These are phyloP conservation scores for Andrena dorsata DNA, from an alignment of 2,888 invertebrate species.

Conservation along the genomic window DNA sequence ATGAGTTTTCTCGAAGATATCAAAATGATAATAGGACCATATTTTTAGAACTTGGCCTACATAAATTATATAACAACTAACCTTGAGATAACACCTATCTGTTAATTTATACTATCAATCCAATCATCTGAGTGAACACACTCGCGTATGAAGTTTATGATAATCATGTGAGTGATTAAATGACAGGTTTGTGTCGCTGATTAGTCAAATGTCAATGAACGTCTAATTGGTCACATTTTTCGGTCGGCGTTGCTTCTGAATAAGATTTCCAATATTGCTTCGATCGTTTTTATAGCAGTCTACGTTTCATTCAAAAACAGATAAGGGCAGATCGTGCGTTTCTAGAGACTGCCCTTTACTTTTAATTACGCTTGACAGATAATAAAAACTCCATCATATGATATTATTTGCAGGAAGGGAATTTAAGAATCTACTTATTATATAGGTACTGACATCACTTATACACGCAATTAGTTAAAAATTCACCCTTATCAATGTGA, in stretches of 20 bases:
- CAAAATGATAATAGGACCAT: slow-evolving; percentile 1
- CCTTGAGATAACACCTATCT: slow-evolving; percentile 1
- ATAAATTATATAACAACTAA: neutral
- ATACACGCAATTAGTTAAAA: too few species aligned
- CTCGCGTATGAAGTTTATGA: slow-evolving; percentile 17
- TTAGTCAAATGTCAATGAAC: slow-evolving; percentile 34
- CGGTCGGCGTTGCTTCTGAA: neutral
- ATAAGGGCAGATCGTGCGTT: too few species aligned
- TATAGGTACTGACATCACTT: too few species aligned
- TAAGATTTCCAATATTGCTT: slow-evolving; percentile 3
- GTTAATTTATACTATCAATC: neutral
- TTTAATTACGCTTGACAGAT: too few species aligned
- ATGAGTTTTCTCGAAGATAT: neutral
- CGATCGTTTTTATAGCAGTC: neutral
- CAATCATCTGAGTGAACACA: slow-evolving; percentile 11
- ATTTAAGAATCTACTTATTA: too few species aligned
- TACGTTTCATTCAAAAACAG: neutral
- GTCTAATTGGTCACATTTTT: slow-evolving; percentile 30
- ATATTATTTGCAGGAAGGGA: too few species aligned
- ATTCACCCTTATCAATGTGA: too few species aligned
- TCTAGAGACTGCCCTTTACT: too few species aligned
- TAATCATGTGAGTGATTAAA: slow-evolving; percentile 23
- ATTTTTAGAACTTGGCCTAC: too few species aligned
- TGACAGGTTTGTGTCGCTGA: neutral
- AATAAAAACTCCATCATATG: too few species aligned